Conservation (phyloP, 2,888 invertebrate genomes). For the Drosophila neotestacea region DNA sequence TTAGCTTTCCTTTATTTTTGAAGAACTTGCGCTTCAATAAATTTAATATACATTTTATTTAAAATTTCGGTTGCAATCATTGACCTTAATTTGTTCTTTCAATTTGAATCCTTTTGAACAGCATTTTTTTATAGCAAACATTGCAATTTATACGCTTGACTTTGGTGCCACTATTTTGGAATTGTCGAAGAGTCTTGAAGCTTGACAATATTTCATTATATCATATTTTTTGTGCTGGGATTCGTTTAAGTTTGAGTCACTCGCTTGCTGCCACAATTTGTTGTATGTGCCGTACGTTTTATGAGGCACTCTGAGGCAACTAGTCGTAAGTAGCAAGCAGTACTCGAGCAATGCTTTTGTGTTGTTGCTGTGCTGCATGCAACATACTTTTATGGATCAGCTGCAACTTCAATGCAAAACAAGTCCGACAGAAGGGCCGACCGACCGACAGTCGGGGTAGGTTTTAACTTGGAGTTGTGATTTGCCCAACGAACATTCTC, state of each 20-base stretch:
- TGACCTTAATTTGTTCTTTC: constrained; percentile 18
- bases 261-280: constrained; percentile 47
- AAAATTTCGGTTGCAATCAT: background rate
- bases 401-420: constrained; percentile 76
- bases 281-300: constrained; percentile 38
- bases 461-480: constrained; percentile 56
- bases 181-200: constrained; percentile 1
- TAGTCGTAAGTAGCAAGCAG: constrained; percentile 57
- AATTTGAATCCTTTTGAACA: background rate
- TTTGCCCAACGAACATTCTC: constrained; percentile 37
- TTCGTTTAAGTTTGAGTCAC: constrained; percentile 11
- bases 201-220: constrained; percentile 19
- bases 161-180: constrained; percentile 12
- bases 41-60: constrained; percentile 3
- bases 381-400: constrained; percentile 80
- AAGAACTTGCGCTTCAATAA: background rate
- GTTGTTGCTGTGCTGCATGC: constrained; percentile 52
- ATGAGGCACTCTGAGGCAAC: constrained; percentile 59
- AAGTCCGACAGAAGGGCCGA: constrained; percentile 26
- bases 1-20: too few relatives aligned
- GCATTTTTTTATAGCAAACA: constrained; percentile 1
- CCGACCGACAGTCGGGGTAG: constrained; percentile 21
- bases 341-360: constrained; percentile 59
- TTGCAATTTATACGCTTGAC: constrained; percentile 4
- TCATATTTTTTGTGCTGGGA: constrained; percentile 8